A percentile compares a stretch with the other conserved stretches of the same genome.
Evolutionary conservation across 2,888 invertebrate genomes (phyloP).

Genomic region (Spisula solida): DNA sequence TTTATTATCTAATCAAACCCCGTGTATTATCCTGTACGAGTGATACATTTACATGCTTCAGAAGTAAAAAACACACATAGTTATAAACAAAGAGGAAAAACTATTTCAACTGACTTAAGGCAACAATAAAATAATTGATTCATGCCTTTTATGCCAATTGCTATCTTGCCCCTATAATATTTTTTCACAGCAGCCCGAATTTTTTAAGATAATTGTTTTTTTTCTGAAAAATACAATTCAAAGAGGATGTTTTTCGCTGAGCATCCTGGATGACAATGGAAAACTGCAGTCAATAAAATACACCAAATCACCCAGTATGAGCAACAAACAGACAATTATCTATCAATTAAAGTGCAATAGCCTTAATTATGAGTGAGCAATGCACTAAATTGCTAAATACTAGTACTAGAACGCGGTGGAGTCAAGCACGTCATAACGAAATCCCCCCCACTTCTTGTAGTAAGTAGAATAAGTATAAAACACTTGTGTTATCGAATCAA

Average conservation of each 20-base stretch:
- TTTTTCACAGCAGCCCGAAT: not conserved
- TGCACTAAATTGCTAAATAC: constrained; percentile 6
- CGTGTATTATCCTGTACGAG: not conserved
- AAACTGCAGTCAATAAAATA: not conserved
- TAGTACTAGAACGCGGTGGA: not conserved
- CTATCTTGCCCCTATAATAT: not conserved
- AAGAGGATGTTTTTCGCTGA: not conserved
- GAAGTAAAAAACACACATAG: not conserved
- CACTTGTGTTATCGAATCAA: constrained; percentile 6
- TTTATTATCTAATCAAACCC: not conserved
- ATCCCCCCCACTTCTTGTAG: not conserved
- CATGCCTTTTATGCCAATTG: not conserved
- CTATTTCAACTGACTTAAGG: not conserved
- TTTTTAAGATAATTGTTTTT: not conserved
- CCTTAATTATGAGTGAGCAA: not conserved
- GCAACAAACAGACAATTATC: not conserved
- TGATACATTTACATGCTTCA: not conserved
- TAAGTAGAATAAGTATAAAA: constrained; percentile 5
- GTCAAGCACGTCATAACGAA: constrained; percentile 1
- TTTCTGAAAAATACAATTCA: not conserved
- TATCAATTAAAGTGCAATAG: not conserved
- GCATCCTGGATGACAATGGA: not conserved
- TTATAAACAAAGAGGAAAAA: not conserved
- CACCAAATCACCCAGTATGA: not conserved
- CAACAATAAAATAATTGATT: not conserved